Evolutionary conservation across 2,797 vertebrate genomes (phyloP).

Genomic region (Harpagifer antarcticus): DNA sequence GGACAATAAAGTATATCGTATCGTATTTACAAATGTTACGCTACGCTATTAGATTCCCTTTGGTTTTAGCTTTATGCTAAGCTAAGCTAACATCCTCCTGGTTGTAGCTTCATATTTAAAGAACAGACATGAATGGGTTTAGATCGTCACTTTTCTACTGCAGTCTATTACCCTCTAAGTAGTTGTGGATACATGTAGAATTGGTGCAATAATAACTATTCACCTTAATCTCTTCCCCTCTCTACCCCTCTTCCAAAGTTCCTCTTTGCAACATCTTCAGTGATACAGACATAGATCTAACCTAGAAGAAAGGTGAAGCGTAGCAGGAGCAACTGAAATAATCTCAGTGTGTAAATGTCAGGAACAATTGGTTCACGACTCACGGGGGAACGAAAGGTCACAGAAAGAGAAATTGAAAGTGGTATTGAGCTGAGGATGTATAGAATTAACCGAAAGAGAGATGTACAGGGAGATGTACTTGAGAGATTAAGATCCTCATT

Average conservation of each 20-base stretch:
- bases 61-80: background rate
- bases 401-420: constrained; percentile 13
- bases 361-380: constrained; percentile 14
- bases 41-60: background rate
- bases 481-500: constrained; percentile 29
- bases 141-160: background rate
- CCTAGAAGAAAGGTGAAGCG: constrained; percentile 29
- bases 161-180: background rate
- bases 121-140: background rate
- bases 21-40: too few species aligned
- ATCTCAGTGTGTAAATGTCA: constrained; percentile 52
- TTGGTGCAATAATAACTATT: constrained; percentile 3
- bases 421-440: constrained; percentile 24
- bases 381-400: constrained; percentile 40
- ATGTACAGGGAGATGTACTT: constrained; percentile 8
- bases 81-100: background rate
- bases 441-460: constrained; percentile 6
- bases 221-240: background rate
- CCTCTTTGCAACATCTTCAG: background rate
- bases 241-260: background rate
- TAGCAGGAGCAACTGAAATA: constrained; percentile 27
- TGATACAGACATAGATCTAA: background rate
- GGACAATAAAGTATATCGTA: too few species aligned
- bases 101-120: background rate
- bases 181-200: too few species aligned